These are phyloP conservation scores for Misgurnus mizolepis DNA, from an alignment of 2,113 vertebrate genomes.

Conservation along the genomic window DNA sequence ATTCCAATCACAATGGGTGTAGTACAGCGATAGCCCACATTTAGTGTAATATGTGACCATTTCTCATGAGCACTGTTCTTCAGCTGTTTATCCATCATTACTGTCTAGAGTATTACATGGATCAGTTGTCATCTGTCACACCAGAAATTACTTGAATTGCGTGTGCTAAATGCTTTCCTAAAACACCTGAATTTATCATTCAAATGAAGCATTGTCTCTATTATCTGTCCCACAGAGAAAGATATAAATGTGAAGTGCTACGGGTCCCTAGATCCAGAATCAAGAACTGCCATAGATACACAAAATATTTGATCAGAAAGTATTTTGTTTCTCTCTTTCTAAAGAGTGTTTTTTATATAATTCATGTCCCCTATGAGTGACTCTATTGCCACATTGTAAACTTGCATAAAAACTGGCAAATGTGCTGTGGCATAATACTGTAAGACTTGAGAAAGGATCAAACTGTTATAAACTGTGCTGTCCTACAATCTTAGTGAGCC, in stretches of 20 bases:
- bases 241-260: too few species aligned
- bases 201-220: too few species aligned
- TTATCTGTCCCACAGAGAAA: neutral
- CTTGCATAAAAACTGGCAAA: neutral
- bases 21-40: neutral
- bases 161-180: conserved; percentile 30
- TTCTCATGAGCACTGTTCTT: neutral
- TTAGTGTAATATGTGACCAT: neutral
- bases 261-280: too few species aligned
- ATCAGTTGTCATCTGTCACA: conserved; percentile 45
- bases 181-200: conserved; percentile 1
- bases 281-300: neutral
- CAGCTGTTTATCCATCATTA: neutral
- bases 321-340: neutral
- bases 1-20: neutral
- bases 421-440: neutral
- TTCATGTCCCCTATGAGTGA: neutral
- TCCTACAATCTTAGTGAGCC: conserved; percentile 22
- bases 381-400: conserved; percentile 11
- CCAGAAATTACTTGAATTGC: conserved; percentile 76
- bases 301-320: neutral
- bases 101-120: neutral
- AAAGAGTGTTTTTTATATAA: neutral
- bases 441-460: neutral
- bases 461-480: conserved; percentile 1